Conservation (phyloP, 2,888 invertebrate species). For the Pyralis farinalis region DNA sequence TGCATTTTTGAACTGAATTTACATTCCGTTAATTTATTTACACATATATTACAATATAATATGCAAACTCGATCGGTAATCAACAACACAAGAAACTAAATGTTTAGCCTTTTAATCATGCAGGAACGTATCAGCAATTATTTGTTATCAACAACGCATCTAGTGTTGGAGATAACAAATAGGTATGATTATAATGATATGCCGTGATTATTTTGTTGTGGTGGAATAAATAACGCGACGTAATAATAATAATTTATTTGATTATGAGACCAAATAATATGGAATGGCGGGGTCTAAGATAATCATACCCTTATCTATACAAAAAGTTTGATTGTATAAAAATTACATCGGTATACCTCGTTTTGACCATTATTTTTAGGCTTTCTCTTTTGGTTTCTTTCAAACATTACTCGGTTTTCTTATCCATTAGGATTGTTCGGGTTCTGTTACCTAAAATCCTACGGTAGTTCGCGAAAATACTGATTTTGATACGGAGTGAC, state of each 20-base stretch:
- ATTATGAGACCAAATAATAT: not conserved
- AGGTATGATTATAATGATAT: not conserved
- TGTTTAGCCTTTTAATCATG: not conserved
- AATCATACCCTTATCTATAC: too few relatives aligned
- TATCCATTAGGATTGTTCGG: too few relatives aligned
- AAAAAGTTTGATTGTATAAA: too few relatives aligned
- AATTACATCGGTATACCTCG: too few relatives aligned
- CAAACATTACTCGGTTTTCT: too few relatives aligned
- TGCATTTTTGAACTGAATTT: not conserved
- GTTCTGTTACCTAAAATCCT: too few relatives aligned
- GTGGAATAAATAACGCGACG: not conserved
- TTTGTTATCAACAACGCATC: not conserved
- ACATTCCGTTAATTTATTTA: not conserved
- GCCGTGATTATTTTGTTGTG: not conserved
- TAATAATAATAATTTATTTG: not conserved
- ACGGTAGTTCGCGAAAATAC: too few relatives aligned
- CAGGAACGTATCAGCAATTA: not conserved
- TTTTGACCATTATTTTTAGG: too few relatives aligned
- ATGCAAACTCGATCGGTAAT: not conserved
- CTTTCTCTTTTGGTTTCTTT: too few relatives aligned
- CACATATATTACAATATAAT: not conserved
- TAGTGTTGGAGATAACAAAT: not conserved
- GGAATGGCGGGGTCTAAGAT: not conserved
- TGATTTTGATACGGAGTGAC: too few relatives aligned
- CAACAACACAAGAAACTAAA: not conserved